Evolutionary conservation across 2,113 vertebrate species (phyloP).

Genomic region (Hippocampus comes): DNA sequence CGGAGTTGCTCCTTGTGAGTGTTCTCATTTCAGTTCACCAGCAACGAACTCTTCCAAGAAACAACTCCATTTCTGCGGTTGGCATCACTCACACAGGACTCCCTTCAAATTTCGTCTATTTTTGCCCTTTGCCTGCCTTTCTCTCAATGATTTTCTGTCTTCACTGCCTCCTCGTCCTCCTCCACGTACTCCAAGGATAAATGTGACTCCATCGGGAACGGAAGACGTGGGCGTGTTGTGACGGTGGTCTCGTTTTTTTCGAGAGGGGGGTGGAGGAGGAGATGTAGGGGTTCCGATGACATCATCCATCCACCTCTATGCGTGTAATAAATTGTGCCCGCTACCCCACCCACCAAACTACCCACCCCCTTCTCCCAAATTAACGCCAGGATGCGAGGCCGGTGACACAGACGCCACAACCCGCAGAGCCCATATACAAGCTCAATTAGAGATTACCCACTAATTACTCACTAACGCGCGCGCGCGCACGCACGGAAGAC

Average conservation of each 20-base stretch:
- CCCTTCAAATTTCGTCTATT: conserved; percentile 22
- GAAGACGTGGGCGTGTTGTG: conserved; percentile 54
- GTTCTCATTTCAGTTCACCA: too few species aligned
- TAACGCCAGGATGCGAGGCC: conserved; percentile 53
- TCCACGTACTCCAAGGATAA: conserved; percentile 42
- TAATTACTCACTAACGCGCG: conserved; percentile 60
- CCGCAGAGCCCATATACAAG: conserved; percentile 47
- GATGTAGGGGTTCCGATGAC: conserved; percentile 67
- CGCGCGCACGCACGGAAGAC: conserved; percentile 1
- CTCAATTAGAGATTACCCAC: conserved; percentile 68
- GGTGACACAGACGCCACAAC: conserved; percentile 52
- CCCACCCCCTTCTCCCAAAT: conserved; percentile 38
- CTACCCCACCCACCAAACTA: conserved; percentile 11
- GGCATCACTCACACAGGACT: neutral
- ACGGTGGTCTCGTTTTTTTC: neutral
- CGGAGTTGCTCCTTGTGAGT: too few species aligned
- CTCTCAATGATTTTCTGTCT: conserved; percentile 53
- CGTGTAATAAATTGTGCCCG: neutral
- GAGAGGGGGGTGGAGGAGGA: conserved; percentile 6
- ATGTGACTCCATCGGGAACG: conserved; percentile 49
- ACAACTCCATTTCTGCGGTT: neutral
- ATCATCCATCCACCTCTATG: conserved; percentile 63
- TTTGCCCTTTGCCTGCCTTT: conserved; percentile 33
- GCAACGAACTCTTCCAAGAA: neutral
- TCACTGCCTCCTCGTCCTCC: conserved; percentile 24